Percentiles rank a stretch among this genome's conserved stretches.
phyloP scores from a whole-genome alignment of 35 echinoderm and acorn worm genomes.

The Acanthaster planci region DNA sequence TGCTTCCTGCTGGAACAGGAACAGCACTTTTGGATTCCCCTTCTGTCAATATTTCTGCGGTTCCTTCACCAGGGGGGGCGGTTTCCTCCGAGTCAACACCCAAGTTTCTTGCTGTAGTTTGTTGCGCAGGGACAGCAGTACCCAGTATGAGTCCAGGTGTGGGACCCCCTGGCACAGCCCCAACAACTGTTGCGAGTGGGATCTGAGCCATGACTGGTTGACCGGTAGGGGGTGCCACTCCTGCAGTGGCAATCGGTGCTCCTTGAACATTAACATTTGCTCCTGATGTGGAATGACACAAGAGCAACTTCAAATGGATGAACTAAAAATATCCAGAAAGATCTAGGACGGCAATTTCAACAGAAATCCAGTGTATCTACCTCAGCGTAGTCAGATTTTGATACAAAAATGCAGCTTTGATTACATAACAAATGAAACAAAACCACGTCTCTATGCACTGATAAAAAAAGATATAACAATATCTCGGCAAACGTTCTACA shows the following conservation, averaged over 20 bases:
- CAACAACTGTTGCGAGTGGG: background rate
- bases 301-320: no score
- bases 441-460: no score
- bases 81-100: background rate
- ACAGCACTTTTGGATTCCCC: background rate
- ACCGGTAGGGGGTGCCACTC: slow-evolving; percentile 7
- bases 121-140: background rate
- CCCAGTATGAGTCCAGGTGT: background rate
- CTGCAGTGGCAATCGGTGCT: background rate
- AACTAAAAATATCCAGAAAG: no score
- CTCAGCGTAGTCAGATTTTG: no score
- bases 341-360: no score
- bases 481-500: no score
- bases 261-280: no score
- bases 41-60: background rate
- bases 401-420: no score
- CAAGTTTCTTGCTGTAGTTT: background rate
- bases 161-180: background rate
- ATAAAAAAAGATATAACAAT: no score
- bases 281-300: no score
- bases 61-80: background rate
- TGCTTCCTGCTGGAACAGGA: slow-evolving; percentile 15
- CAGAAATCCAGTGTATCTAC: no score
- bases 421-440: no score
- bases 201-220: background rate